Conservation (phyloP, 2,888 invertebrate genomes). For the Meiosimyza decipiens region DNA sequence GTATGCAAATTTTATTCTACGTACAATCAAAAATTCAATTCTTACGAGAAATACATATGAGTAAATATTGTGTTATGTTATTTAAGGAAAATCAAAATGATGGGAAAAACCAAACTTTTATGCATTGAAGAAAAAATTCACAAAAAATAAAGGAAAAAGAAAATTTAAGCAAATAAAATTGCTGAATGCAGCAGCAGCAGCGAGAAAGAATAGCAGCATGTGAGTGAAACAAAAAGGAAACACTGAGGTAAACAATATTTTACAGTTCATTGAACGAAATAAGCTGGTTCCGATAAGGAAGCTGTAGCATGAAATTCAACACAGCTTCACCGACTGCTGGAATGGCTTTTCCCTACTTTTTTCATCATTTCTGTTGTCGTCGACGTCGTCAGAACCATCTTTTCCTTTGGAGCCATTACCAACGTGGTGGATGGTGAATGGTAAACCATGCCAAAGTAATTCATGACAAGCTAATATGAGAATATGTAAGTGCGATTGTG, state of each 20-base stretch:
- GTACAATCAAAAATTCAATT: too few relatives aligned
- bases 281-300: constrained; percentile 62
- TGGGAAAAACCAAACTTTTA: too few relatives aligned
- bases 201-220: not conserved
- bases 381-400: not conserved
- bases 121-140: too few relatives aligned
- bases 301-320: constrained; percentile 34
- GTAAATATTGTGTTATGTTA: too few relatives aligned
- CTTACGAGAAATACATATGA: too few relatives aligned
- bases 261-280: constrained; percentile 65
- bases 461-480: constrained; percentile 30
- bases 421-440: not conserved
- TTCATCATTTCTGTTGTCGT: constrained; percentile 17
- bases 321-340: not conserved
- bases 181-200: not conserved
- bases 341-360: constrained; percentile 31
- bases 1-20: too few relatives aligned
- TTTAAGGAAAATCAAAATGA: too few relatives aligned
- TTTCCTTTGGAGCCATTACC: too few relatives aligned
- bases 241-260: constrained; percentile 63
- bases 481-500: not conserved
- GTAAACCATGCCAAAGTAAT: not conserved
- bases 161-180: not conserved
- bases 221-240: constrained; percentile 46
- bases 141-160: too few relatives aligned